Conservation (phyloP, 1,140 invertebrate genomes). For the Probaryconus sp. region DNA sequence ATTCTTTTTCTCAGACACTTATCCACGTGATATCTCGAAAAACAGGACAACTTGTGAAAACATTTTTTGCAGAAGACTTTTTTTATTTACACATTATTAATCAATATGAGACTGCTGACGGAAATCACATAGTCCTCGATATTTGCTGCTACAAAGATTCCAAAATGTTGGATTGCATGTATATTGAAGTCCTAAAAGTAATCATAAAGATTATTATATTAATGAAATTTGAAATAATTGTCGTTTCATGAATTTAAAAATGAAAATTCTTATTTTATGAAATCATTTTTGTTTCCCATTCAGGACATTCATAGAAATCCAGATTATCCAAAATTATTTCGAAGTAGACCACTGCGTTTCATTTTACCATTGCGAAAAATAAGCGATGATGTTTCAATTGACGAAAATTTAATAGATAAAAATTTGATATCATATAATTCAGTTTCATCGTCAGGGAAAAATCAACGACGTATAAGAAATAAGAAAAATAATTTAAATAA, state of each 20-base stretch:
- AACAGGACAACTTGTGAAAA: slow-evolving; percentile 80
- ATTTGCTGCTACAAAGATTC: slow-evolving; percentile 90
- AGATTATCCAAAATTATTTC: slow-evolving; percentile 88
- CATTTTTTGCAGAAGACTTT: slow-evolving; percentile 85
- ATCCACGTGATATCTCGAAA: slow-evolving; percentile 85
- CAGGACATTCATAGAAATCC: slow-evolving; percentile 88
- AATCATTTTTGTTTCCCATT: slow-evolving; percentile 46
- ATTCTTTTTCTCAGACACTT: slow-evolving; percentile 81
- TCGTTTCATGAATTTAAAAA: no score
- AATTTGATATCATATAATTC: slow-evolving; percentile 61
- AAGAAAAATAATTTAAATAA: neutral
- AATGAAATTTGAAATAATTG: neutral
- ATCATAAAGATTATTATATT: slow-evolving; percentile 13
- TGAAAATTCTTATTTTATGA: slow-evolving; percentile 7
- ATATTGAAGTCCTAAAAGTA: slow-evolving; percentile 87
- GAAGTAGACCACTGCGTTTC: slow-evolving; percentile 86
- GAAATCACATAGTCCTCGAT: slow-evolving; percentile 86
- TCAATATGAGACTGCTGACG: slow-evolving; percentile 85
- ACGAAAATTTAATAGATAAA: slow-evolving; percentile 78
- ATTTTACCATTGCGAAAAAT: slow-evolving; percentile 81
- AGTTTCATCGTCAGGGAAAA: slow-evolving; percentile 26
- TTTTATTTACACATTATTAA: slow-evolving; percentile 95
- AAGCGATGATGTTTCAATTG: slow-evolving; percentile 27
- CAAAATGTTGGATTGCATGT: slow-evolving; percentile 91
- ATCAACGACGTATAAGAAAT: slow-evolving; percentile 12